Base-by-base conservation (phyloP, 2,113 vertebrate species). In the Syngnathus floridae region DNA sequence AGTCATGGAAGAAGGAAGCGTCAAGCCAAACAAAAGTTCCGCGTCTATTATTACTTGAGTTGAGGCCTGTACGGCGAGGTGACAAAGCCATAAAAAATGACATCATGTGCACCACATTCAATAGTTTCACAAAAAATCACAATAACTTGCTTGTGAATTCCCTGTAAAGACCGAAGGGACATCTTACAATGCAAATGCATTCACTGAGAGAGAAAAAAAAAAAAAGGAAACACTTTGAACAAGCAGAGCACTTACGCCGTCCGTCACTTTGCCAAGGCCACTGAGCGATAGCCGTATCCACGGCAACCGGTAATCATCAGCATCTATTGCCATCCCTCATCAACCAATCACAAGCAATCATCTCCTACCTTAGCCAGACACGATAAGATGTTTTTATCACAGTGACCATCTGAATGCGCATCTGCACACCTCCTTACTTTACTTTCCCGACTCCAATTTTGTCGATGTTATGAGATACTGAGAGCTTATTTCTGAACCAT, bases 251-350 rank as follows among this genome's bases (percentile, higher is more conserved):
- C 82, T 90, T 86, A 88, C 77, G 71, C 72, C 73, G 86, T 87
- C 88, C 77, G 74, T 88, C 89, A 89, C 81, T 87, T 82, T 88
- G 81, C 78, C 88, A 92, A 88, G 90, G 90, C 90, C 89, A 85
- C 86, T 85, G 63, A 81, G 73, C 85, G 82, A 88, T 70, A 73
- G 73, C 87, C 83, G 91, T 92, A 87, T 86, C 91, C 82, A 91
- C 21, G 86, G 90, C 90, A 92, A 92, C 91, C 64, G 52, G 82
- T 73, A 65, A 82, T 80, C 75, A 79, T 72, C 85, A 72, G 66
- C 75, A 73, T 59, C 58, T 72, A 75, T 66, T 73, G 79, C 71
- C 59, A 79, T 71, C 82, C 61, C 49, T 72, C 68, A 61, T 81
- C 77, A 75, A 74, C 86, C 86, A 89, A 87, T 87, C 77, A 70